Conservation (phyloP, 2,113 vertebrate species). For the Taurulus bubalis region DNA sequence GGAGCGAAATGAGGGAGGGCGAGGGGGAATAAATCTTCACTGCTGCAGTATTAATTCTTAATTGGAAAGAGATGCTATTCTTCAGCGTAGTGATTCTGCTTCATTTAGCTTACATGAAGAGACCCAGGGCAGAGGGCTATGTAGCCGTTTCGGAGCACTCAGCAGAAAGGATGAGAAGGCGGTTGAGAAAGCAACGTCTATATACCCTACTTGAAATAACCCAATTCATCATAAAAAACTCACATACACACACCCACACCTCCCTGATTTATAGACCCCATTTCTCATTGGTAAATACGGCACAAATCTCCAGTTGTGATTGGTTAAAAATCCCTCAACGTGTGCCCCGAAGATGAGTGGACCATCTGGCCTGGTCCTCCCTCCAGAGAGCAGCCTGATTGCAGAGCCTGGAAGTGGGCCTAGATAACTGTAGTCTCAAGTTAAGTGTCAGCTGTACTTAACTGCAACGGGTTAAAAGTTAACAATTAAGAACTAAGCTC, state of each 20-base stretch:
- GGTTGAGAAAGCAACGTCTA: conserved; percentile 32
- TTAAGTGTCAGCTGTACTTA: conserved; percentile 66
- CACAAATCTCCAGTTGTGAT: conserved; percentile 64
- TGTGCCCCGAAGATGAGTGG: conserved; percentile 65
- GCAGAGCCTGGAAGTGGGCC: conserved; percentile 66
- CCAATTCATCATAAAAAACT: conserved; percentile 72
- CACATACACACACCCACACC: conserved; percentile 32
- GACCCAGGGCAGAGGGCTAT: conserved; percentile 58
- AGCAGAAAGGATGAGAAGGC: conserved; percentile 61
- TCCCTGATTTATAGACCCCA: conserved; percentile 45
- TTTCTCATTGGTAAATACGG: conserved; percentile 69
- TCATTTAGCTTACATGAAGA: conserved; percentile 69
- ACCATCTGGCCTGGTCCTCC: conserved; percentile 74
- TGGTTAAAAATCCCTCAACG: conserved; percentile 61
- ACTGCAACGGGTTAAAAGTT: conserved; percentile 62
- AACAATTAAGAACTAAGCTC: conserved; percentile 30
- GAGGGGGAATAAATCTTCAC: conserved; percentile 67
- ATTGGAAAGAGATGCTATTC: conserved; percentile 73
- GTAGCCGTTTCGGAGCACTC: conserved; percentile 68
- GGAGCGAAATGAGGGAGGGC: conserved; percentile 54
- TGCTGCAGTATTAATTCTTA: conserved; percentile 79
- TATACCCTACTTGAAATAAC: conserved; percentile 59
- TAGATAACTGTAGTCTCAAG: conserved; percentile 53
- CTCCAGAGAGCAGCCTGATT: conserved; percentile 65
- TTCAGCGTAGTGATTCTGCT: conserved; percentile 63